These are phyloP conservation scores for Alosa alosa DNA, from an alignment of 2,113 vertebrate species.

Conservation along the genomic window DNA sequence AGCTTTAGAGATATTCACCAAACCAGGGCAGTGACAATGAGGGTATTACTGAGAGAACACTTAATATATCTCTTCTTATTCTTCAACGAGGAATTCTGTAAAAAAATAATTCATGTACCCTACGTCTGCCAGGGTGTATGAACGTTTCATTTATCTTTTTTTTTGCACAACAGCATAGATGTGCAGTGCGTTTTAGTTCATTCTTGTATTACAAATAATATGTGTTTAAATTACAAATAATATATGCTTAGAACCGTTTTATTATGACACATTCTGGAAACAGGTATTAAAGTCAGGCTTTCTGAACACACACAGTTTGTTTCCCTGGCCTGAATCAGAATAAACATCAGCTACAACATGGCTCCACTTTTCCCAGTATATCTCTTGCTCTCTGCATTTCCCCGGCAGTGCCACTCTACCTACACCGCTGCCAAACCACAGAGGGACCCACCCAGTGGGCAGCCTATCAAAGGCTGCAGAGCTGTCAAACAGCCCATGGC, in stretches of 20 bases:
- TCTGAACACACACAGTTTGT: background rate
- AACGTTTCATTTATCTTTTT: too few species aligned
- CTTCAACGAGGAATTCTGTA: background rate
- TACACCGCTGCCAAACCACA: constrained; percentile 58
- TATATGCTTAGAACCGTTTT: background rate
- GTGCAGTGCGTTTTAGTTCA: too few species aligned
- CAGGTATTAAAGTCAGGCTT: background rate
- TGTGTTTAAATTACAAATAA: background rate
- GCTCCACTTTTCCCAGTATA: background rate
- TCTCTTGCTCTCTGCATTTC: background rate
- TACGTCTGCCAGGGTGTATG: too few species aligned
- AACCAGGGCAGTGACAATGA: background rate
- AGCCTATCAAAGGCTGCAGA: constrained; percentile 19
- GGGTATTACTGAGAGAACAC: background rate
- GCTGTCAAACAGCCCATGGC: constrained; percentile 19
- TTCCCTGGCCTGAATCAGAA: background rate
- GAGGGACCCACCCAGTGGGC: background rate
- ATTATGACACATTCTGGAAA: background rate
- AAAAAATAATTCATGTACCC: too few species aligned
- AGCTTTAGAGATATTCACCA: background rate
- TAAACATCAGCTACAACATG: background rate
- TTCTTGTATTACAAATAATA: too few species aligned
- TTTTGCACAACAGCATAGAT: too few species aligned
- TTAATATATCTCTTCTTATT: background rate
- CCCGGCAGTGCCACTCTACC: constrained; percentile 41